Evolutionary conservation across 2,888 invertebrate genomes (phyloP).

Genomic region (Brenthis daphne): DNA sequence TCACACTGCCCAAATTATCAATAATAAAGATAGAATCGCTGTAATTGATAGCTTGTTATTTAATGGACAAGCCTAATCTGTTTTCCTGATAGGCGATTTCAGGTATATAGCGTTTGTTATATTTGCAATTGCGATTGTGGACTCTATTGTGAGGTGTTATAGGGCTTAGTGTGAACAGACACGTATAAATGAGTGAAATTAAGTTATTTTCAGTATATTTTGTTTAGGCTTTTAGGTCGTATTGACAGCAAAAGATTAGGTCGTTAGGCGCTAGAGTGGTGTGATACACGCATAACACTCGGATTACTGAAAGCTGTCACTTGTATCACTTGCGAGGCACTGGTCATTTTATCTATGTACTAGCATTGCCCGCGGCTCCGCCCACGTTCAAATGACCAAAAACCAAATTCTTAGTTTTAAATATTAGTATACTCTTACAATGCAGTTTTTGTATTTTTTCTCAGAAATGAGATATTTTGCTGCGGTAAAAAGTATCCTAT

Average conservation of each 20-base stretch:
- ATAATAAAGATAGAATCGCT: constrained; percentile 59
- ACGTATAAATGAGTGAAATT: constrained; percentile 1
- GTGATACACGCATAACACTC: constrained; percentile 33
- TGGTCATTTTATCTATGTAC: constrained; percentile 11
- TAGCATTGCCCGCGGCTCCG: too few relatives aligned
- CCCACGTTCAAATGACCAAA: too few relatives aligned
- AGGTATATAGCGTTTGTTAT: constrained; percentile 20
- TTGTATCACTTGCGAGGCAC: constrained; percentile 4
- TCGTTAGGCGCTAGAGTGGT: constrained; percentile 39
- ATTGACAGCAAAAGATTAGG: constrained; percentile 45
- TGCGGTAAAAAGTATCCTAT: too few relatives aligned
- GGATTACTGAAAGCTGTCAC: constrained; percentile 41
- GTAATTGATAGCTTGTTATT: constrained; percentile 80
- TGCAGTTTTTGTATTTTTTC: too few relatives aligned
- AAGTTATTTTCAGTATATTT: constrained; percentile 22
- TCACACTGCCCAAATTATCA: constrained; percentile 73
- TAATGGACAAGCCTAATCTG: constrained; percentile 73
- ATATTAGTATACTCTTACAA: too few relatives aligned
- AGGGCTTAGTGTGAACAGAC: constrained; percentile 2
- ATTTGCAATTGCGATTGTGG: constrained; percentile 6
- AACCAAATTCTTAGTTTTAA: too few relatives aligned
- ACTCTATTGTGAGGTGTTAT: neutral
- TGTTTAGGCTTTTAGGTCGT: constrained; percentile 43
- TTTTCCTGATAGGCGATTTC: constrained; percentile 43
- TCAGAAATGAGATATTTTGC: too few relatives aligned